Conservation (phyloP, 2,797 vertebrate genomes). For the Stomatorhinus walkeri region DNA sequence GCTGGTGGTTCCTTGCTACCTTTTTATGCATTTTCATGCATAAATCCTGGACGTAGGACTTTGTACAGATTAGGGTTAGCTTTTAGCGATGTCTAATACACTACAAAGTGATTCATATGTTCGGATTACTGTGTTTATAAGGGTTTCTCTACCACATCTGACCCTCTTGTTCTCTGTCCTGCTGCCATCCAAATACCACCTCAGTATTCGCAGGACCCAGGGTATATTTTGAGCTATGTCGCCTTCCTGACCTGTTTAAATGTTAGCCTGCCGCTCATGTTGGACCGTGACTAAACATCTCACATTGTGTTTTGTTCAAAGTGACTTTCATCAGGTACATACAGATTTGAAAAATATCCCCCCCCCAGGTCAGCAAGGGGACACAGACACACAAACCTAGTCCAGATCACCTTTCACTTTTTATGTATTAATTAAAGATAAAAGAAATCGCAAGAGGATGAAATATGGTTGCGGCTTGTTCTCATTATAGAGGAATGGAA, state of each 20-base stretch:
- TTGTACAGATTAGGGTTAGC: background rate
- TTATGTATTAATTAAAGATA: conserved; percentile 1
- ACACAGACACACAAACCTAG: background rate
- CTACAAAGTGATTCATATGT: background rate
- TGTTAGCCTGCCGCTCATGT: background rate
- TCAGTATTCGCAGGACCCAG: background rate
- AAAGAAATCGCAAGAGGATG: background rate
- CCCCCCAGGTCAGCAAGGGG: background rate
- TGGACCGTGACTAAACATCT: background rate
- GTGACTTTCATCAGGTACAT: background rate
- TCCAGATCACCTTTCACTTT: background rate
- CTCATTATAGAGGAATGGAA: background rate
- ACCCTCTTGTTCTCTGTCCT: background rate
- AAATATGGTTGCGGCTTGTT: background rate
- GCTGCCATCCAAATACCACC: background rate
- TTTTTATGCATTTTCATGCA: background rate
- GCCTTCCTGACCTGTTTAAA: background rate
- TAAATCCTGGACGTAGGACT: background rate
- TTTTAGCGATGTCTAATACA: background rate
- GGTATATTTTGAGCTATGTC: background rate
- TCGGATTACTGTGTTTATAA: background rate
- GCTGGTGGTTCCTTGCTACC: background rate
- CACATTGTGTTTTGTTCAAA: background rate
- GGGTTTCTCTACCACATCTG: background rate
- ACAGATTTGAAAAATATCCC: background rate